Evolutionary conservation across 2,797 vertebrate genomes (phyloP), one percentile per base, ranked within the genome.

Genomic region (Pyrocephalus nanus): DNA sequence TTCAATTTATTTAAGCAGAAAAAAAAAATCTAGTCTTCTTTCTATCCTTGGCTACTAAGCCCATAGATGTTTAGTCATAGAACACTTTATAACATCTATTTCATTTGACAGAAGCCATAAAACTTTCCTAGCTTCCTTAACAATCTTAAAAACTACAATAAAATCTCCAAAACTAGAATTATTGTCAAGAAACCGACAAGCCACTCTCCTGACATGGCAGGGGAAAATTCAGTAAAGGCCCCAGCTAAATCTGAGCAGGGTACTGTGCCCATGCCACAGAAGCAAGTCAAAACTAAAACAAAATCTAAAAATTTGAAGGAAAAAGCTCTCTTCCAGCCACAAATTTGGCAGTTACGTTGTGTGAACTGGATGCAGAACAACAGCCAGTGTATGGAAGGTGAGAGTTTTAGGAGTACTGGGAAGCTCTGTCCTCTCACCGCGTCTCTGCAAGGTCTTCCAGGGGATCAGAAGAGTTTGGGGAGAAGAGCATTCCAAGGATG

Each of bases 81-180:
- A 81, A 85, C 27, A 40, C 3, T 91, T 89, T 66, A 58, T 42
- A 77, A 43, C 65, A 84, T 81, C 30, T 79, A 55, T 91, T 91
- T 92, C 64, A 64, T 60, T 92, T 87, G 84, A 79, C n/a, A 91
- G 81, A 78, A 93, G 20, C 71, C 36, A 66, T 91, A 92, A 96
- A 95, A 86, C 54, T 89, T 79, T 57, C 77, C 32, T 51, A 73
- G 65, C 54, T 89, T 93, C 54, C 71, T 76, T 82, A 89, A 60
- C 70, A 88, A 84, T 76, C 48, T 81, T 81, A 19, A 86, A 93
- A 92, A 81, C 22, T 40, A 76, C 64, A 86, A 70, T 69, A 93
- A 86, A 95, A 89, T 4, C 43, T 77, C 55, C 60, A 75, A 92
- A 79, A 42, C 30, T 62, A 48, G 27, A 93, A 92, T 81, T 79